Base-by-base conservation (phyloP, 2,797 vertebrate species). In the Pseudochirops corinnae region DNA sequence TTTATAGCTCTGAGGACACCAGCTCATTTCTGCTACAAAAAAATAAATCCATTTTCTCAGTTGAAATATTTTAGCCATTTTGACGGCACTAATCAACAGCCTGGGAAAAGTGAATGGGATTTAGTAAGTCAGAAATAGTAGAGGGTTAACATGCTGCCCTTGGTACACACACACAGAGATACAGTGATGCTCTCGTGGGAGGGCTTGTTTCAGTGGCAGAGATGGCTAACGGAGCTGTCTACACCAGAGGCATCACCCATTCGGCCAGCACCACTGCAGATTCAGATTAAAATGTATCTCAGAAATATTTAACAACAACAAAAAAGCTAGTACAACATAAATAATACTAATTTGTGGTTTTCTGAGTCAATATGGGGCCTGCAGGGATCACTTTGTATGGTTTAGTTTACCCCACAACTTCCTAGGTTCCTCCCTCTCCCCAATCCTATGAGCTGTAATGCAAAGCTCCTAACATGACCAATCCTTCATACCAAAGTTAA, bases 1-100 rank as follows among this genome's bases (percentile, higher is more conserved):
- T 94, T 97, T 93, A 94, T 13, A 96, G 90, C 39, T 95, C 60
- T 94, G 93, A 96, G 50, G 28, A 58, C 95, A 31, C 16, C 16
- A 56, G 33, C n/a, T 67, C 4, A 1, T 52, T 97, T 95, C 90
- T 96, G n/a, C 29, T 95, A 67, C 90, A 57, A 95, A 96, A 96
- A 95, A 24, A 56, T 52, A 90, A 95, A 93, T 29, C 0, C 74
- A 0, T 93, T 91, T 90, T 90, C 67, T 55, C 67, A 96, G 6
- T 5, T 94, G 57, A 97, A 97, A 95, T 55, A 94, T 92, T 97
- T 97, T 55, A 95, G 90, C 67, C 50, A 39, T 92, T 96, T 91
- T 94, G 53, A 55, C 92, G 87, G 39, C 5, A 52, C 94, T 91
- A 90, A 55, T 95, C 90, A 93, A 50, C 24, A 93, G n/a, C 21